phyloP scores from a whole-genome alignment of 2,797 vertebrate genomes.

The Chrysocyon brachyurus region DNA sequence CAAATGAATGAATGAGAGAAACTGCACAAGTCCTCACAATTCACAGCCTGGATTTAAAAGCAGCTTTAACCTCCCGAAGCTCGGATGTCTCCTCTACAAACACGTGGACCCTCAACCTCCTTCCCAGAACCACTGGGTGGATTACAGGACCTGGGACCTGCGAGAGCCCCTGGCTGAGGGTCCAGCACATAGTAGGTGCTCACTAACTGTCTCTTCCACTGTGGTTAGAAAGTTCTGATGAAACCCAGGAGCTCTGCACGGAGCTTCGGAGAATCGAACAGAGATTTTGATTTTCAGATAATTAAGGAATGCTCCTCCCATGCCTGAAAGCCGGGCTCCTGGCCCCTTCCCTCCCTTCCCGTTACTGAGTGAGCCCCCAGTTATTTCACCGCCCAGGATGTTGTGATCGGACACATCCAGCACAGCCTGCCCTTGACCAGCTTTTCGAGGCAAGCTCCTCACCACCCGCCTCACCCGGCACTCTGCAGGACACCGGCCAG shows the following conservation, averaged over 20 bases:
- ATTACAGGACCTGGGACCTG: accelerated
- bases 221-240: not conserved
- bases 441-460: not conserved
- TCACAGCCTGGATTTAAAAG: not conserved
- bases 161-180: not conserved
- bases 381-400: accelerated
- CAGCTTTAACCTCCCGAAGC: not conserved
- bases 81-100: accelerated
- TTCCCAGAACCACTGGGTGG: not conserved
- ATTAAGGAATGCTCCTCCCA: too few relatives aligned
- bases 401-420: accelerated
- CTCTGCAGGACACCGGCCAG: not conserved
- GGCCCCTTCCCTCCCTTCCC: not conserved
- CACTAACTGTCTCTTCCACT: not conserved
- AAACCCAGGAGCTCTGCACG: not conserved
- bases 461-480: not conserved
- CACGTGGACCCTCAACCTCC: accelerated
- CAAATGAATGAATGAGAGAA: accelerated
- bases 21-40: not conserved
- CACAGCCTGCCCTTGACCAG: not conserved
- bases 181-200: not conserved
- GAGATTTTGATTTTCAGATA: too few relatives aligned
- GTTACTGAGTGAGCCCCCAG: accelerated
- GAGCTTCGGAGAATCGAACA: not conserved
- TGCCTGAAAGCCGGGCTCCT: accelerated